Percentiles rank a stretch among this genome's conserved stretches.
phyloP scores from a whole-genome alignment of 2,113 vertebrate species.

The Lagopus muta region DNA sequence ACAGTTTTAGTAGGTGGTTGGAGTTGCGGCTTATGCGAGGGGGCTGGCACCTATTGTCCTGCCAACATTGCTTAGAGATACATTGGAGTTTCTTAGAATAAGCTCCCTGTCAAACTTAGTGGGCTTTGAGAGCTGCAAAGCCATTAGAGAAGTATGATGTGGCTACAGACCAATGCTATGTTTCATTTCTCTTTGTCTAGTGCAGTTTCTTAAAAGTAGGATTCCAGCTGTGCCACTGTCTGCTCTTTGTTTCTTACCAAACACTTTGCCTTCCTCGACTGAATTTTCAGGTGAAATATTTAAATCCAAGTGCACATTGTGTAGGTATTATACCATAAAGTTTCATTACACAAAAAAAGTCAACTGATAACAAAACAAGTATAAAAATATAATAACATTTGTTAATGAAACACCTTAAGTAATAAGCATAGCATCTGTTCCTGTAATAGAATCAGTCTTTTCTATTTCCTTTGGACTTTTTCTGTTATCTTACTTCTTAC shows the following conservation, averaged over 20 bases:
- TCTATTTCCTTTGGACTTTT: not conserved
- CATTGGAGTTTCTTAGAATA: not conserved
- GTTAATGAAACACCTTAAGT: not conserved
- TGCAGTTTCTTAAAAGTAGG: not conserved
- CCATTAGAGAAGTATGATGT: not conserved
- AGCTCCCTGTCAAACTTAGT: rapidly evolving
- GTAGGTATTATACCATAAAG: not conserved
- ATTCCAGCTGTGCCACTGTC: not conserved
- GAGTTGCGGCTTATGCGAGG: not conserved
- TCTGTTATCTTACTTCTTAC: not conserved
- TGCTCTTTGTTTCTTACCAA: not conserved
- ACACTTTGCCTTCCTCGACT: not conserved
- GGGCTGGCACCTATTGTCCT: not conserved
- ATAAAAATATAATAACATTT: not conserved
- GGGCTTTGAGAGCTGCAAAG: rapidly evolving
- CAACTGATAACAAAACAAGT: not conserved
- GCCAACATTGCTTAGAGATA: not conserved
- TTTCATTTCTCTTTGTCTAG: not conserved
- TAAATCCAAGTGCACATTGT: not conserved
- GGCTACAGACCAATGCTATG: not conserved
- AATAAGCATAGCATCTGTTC: not conserved
- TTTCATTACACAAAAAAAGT: not conserved
- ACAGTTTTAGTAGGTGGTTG: not conserved
- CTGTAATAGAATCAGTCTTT: not conserved
- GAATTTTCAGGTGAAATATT: not conserved